phyloP scores from a whole-genome alignment of 2,888 invertebrate species.

The Empis stercorea region DNA sequence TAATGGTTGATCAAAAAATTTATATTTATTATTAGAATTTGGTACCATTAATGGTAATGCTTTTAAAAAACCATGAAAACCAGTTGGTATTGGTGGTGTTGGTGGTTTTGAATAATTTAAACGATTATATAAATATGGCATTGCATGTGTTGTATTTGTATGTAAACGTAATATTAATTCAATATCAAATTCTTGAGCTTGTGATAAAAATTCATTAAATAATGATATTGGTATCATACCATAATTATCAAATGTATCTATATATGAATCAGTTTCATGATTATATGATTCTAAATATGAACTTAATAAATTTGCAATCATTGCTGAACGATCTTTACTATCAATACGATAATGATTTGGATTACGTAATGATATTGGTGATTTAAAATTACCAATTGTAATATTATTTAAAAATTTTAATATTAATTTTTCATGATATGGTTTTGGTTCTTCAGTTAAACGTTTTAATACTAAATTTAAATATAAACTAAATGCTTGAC shows the following conservation, averaged over 20 bases:
- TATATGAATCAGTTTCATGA: slow-evolving; percentile 65
- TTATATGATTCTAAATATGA: slow-evolving; percentile 61
- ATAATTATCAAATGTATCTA: slow-evolving; percentile 55
- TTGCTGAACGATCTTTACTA: slow-evolving; percentile 69
- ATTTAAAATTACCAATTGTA: slow-evolving; percentile 52
- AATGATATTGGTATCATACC: slow-evolving; percentile 39
- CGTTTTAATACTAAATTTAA: slow-evolving; percentile 60
- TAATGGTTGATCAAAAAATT: neutral
- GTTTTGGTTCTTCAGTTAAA: slow-evolving; percentile 38
- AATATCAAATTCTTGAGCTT: slow-evolving; percentile 38
- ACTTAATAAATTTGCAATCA: slow-evolving; percentile 62
- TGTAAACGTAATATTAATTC: slow-evolving; percentile 31
- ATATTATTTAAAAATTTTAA: slow-evolving; percentile 65
- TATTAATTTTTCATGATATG: slow-evolving; percentile 44
- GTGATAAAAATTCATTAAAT: slow-evolving; percentile 46
- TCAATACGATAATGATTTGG: slow-evolving; percentile 45
- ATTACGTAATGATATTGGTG: slow-evolving; percentile 51
- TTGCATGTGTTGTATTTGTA: slow-evolving; percentile 32
- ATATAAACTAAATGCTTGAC: slow-evolving; percentile 67
- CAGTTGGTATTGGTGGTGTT: slow-evolving; percentile 35
- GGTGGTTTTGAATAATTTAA: slow-evolving; percentile 28
- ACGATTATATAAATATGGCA: slow-evolving; percentile 34
- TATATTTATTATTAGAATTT: neutral
- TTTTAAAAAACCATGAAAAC: slow-evolving; percentile 32
- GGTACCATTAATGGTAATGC: slow-evolving; percentile 31